phyloP scores from a whole-genome alignment of 2,888 invertebrate genomes.

The Zele albiditarsus region DNA sequence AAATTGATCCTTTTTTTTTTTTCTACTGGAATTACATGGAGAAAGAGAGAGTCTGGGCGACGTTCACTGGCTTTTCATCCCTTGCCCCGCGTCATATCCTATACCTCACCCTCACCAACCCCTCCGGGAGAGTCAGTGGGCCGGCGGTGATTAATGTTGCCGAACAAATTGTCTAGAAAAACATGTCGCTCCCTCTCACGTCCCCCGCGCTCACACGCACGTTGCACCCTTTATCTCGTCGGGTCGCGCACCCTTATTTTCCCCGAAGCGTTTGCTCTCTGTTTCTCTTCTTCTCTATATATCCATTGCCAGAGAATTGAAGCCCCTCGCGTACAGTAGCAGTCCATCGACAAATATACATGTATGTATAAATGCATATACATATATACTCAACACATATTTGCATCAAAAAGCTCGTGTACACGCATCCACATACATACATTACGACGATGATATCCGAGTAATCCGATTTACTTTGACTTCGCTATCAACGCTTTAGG shows the following conservation, averaged over 20 bases:
- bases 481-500: constrained; percentile 70
- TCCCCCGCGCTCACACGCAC: constrained; percentile 54
- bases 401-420: constrained; percentile 36
- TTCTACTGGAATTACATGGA: neutral
- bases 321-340: neutral
- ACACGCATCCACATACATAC: constrained; percentile 59
- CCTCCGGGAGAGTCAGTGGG: constrained; percentile 49
- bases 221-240: constrained; percentile 70
- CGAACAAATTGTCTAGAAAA: constrained; percentile 75
- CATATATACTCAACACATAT: constrained; percentile 21
- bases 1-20: neutral
- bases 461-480: constrained; percentile 73
- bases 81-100: constrained; percentile 32
- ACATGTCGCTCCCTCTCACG: constrained; percentile 70
- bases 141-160: constrained; percentile 73
- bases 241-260: constrained; percentile 65
- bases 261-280: constrained; percentile 35
- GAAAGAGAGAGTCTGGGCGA: constrained; percentile 34
- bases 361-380: neutral
- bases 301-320: neutral
- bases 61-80: constrained; percentile 45
- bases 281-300: constrained; percentile 33
- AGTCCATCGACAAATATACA: neutral
- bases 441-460: constrained; percentile 72
- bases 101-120: constrained; percentile 36